Evolutionary conservation across 2,113 vertebrate species (phyloP).

Genomic region (Kryptolebias marmoratus): DNA sequence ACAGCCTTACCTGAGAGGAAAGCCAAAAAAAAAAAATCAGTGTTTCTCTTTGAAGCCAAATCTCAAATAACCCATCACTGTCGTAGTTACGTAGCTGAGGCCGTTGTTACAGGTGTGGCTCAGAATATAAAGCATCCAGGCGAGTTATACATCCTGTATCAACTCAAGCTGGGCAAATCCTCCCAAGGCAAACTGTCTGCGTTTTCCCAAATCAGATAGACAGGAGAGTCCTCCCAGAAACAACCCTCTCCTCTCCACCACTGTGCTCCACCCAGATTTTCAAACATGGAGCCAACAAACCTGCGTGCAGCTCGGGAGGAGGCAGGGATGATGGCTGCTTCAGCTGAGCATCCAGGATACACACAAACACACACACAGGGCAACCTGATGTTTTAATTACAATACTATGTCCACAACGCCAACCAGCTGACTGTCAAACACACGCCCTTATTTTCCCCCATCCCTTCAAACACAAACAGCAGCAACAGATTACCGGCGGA

Average conservation of each 20-base stretch:
- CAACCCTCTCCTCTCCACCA: slow-evolving; percentile 27
- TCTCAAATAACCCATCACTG: slow-evolving; percentile 3
- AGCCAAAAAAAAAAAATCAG: not conserved
- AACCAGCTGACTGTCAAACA: not conserved
- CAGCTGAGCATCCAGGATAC: slow-evolving; percentile 12
- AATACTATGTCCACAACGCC: not conserved
- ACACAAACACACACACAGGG: not conserved
- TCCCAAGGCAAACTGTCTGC: not conserved
- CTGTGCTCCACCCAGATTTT: slow-evolving; percentile 73
- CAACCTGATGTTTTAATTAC: not conserved
- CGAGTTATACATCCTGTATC: no score
- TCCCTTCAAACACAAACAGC: not conserved
- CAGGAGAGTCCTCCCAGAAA: slow-evolving; percentile 12
- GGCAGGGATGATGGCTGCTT: slow-evolving; percentile 10
- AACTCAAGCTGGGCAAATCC: no score
- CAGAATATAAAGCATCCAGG: not conserved
- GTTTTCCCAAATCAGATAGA: slow-evolving; percentile 2
- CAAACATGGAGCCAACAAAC: slow-evolving; percentile 39
- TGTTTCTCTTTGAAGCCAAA: no score
- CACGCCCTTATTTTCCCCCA: slow-evolving; percentile 5
- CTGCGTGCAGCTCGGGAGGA: slow-evolving; percentile 26
- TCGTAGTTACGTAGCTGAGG: not conserved
- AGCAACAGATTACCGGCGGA: not conserved
- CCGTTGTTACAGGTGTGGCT: slow-evolving; percentile 3
- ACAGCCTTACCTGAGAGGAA: slow-evolving; percentile 18